These are phyloP conservation scores for Dicyrtoma fusca DNA, from an alignment of 2,888 invertebrate species.

Conservation along the genomic window DNA sequence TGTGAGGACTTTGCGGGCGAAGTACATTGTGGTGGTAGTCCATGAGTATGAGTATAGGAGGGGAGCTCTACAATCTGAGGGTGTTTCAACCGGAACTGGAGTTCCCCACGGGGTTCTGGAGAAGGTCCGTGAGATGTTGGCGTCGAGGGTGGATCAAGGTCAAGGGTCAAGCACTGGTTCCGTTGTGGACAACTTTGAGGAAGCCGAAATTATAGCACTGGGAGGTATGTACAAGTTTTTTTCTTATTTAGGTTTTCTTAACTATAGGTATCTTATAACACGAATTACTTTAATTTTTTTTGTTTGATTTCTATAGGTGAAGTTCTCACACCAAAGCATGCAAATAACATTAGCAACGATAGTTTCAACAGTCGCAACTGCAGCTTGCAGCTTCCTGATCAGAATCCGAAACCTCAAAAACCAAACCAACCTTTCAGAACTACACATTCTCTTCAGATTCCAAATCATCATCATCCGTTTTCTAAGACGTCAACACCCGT, in stretches of 20 bases:
- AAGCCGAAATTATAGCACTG: slow-evolving; percentile 49
- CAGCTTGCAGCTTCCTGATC: too few relatives aligned
- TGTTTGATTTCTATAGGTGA: slow-evolving; percentile 45
- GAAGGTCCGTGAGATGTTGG: slow-evolving; percentile 48
- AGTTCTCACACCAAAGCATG: slow-evolving; percentile 48
- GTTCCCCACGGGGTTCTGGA: slow-evolving; percentile 47
- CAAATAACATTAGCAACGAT: too few relatives aligned
- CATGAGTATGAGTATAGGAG: slow-evolving; percentile 45
- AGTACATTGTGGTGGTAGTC: slow-evolving; percentile 47
- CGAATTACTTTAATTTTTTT: slow-evolving; percentile 3
- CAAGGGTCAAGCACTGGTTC: slow-evolving; percentile 27
- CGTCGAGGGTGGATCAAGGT: slow-evolving; percentile 36
- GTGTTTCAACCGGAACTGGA: slow-evolving; percentile 34
- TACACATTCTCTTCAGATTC: too few relatives aligned
- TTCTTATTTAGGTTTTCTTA: neutral
- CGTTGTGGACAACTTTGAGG: slow-evolving; percentile 41
- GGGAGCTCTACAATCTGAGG: slow-evolving; percentile 45
- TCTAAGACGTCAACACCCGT: too few relatives aligned
- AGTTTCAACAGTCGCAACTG: too few relatives aligned
- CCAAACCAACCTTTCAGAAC: too few relatives aligned
- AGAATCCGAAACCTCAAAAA: too few relatives aligned
- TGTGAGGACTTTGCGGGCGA: slow-evolving; percentile 42
- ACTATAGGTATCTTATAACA: neutral
- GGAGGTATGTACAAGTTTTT: slow-evolving; percentile 44
- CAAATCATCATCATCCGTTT: too few relatives aligned